Percentiles rank a stretch among this genome's conserved stretches.
Conservation (phyloP, 1,140 invertebrate species). For the Drosophila pachea region DNA sequence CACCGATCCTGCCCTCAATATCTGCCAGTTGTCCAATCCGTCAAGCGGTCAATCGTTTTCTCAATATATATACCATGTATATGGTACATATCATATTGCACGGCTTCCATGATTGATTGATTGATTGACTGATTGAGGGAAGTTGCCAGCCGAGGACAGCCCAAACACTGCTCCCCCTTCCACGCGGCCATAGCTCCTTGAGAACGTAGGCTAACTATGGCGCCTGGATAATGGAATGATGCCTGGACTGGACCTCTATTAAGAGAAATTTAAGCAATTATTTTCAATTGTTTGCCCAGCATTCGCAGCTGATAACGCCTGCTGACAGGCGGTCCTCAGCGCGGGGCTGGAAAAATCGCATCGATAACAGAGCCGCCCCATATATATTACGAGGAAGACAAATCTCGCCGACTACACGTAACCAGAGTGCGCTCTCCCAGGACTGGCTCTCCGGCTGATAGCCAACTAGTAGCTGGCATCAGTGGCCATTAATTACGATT, state of each 20-base stretch:
- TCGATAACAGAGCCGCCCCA: slow-evolving; percentile 39
- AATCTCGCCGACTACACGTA: slow-evolving; percentile 21
- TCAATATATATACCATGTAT: no score
- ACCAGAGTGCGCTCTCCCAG: slow-evolving; percentile 25
- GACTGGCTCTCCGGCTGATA: slow-evolving; percentile 26
- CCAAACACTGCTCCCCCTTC: no score
- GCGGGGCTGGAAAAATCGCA: slow-evolving; percentile 52
- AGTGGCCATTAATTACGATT: slow-evolving; percentile 75
- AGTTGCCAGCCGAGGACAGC: neutral
- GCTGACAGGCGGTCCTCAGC: slow-evolving; percentile 26
- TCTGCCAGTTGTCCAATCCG: no score
- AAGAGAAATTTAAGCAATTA: slow-evolving; percentile 40
- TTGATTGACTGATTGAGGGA: slow-evolving; percentile 47
- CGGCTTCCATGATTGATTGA: slow-evolving; percentile 64
- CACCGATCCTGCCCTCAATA: no score
- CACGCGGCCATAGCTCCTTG: neutral
- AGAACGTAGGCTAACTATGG: neutral
- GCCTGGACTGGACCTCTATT: slow-evolving; percentile 7
- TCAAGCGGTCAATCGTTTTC: no score
- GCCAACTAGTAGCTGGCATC: slow-evolving; percentile 50
- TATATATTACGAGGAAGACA: slow-evolving; percentile 43
- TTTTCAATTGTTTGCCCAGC: slow-evolving; percentile 55
- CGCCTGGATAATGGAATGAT: no score
- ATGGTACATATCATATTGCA: no score
- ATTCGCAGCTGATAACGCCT: slow-evolving; percentile 1